A percentile compares a stretch with the other conserved stretches of the same genome.
phyloP scores from a whole-genome alignment of 1,140 invertebrate genomes.

The Zaprionus camerounensis region DNA sequence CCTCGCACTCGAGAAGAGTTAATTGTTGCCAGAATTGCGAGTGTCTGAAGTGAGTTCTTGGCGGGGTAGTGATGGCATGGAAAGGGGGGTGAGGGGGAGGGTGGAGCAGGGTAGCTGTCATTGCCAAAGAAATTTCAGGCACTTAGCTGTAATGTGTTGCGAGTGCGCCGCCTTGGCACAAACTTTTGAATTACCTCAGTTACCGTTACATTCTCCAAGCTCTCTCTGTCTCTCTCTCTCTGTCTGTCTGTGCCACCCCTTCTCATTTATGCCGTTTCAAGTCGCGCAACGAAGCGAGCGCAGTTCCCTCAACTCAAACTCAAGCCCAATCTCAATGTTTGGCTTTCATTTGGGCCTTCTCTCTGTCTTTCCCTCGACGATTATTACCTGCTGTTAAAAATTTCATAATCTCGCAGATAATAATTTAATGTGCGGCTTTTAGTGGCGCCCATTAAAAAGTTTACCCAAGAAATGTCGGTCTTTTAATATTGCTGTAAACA shows the following conservation, averaged over 20 bases:
- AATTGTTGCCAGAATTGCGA: conserved; percentile 58
- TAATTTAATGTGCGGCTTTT: conserved; percentile 78
- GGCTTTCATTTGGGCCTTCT: conserved; percentile 66
- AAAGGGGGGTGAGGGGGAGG: not conserved
- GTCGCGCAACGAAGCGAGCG: conserved; percentile 71
- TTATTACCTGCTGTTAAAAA: conserved; percentile 83
- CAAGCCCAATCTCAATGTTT: conserved; percentile 55
- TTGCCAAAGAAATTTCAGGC: conserved; percentile 57
- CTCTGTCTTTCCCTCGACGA: conserved; percentile 54
- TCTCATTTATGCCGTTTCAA: conserved; percentile 80
- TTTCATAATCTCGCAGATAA: conserved; percentile 81
- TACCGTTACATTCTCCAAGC: conserved; percentile 62
- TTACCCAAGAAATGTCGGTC: conserved; percentile 64
- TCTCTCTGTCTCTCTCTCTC: not conserved
- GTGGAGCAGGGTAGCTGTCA: conserved; percentile 47
- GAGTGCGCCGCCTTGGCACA: conserved; percentile 65
- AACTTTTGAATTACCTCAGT: conserved; percentile 83
- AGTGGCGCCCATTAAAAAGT: conserved; percentile 78
- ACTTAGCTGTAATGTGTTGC: conserved; percentile 62
- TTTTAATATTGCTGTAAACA: conserved; percentile 76
- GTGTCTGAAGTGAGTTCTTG: conserved; percentile 72
- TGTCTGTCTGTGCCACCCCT: not conserved
- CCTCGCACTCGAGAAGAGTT: conserved; percentile 48
- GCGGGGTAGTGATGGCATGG: not conserved
- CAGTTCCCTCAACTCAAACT: not conserved